phyloP scores from a whole-genome alignment of 2,797 vertebrate species.

The Podarcis siculus region DNA sequence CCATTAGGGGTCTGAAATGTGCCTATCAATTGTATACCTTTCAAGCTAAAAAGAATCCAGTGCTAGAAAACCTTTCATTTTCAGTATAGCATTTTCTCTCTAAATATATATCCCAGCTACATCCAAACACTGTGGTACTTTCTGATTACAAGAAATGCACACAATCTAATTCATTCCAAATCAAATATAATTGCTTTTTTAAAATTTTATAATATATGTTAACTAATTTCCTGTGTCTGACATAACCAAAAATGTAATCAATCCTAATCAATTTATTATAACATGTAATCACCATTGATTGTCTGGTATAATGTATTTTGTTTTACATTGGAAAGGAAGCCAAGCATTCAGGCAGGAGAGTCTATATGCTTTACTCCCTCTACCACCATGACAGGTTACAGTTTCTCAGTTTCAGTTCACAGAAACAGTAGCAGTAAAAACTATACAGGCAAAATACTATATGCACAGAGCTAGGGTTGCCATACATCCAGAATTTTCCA shows the following conservation, averaged over 20 bases:
- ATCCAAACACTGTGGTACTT: neutral
- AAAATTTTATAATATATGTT: neutral
- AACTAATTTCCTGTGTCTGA: neutral
- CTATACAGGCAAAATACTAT: too few species aligned
- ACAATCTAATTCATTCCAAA: neutral
- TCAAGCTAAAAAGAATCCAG: neutral
- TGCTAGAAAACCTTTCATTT: neutral
- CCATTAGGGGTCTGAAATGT: neutral
- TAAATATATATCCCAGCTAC: neutral
- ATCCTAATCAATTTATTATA: neutral
- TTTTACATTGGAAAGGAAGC: neutral
- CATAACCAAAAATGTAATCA: neutral
- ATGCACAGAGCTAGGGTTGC: too few species aligned
- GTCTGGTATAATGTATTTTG: neutral
- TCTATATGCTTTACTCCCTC: neutral
- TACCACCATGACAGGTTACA: neutral
- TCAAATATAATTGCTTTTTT: neutral
- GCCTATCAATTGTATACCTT: neutral
- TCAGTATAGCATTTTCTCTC: neutral
- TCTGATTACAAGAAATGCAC: neutral
- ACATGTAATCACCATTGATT: neutral
- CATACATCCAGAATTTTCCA: too few species aligned
- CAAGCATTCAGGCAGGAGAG: neutral
- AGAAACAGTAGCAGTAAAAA: too few species aligned
- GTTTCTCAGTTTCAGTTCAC: too few species aligned